phyloP scores from a whole-genome alignment of 2,797 vertebrate species.

The Trachurus trachurus region DNA sequence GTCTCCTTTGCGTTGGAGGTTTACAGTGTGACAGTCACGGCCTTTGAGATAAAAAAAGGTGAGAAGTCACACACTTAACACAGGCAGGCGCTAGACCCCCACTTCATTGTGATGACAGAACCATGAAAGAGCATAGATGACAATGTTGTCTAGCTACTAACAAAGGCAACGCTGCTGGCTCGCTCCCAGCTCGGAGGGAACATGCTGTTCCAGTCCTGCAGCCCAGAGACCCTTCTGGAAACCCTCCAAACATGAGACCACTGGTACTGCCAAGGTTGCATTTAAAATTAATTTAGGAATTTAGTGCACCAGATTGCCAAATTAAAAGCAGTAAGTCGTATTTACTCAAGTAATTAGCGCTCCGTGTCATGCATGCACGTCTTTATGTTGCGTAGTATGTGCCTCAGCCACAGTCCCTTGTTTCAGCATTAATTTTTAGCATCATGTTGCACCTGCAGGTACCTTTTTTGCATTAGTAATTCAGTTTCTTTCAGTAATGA shows the following conservation, averaged over 20 bases:
- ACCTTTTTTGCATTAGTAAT: not conserved
- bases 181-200: conserved; percentile 57
- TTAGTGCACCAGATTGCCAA: conserved; percentile 17
- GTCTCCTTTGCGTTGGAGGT: conserved; percentile 17
- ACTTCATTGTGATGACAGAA: conserved; percentile 38
- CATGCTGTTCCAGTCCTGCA: conserved; percentile 60
- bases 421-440: conserved; percentile 4
- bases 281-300: conserved; percentile 45
- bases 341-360: conserved; percentile 29
- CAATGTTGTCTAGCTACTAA: conserved; percentile 45
- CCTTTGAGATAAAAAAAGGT: conserved; percentile 47
- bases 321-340: conserved; percentile 24
- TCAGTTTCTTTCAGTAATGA: not conserved
- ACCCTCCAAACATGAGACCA: conserved; percentile 53
- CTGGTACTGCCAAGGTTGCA: conserved; percentile 45
- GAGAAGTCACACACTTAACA: conserved; percentile 62
- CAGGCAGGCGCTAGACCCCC: conserved; percentile 20
- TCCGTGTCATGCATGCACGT: conserved; percentile 2
- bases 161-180: conserved; percentile 59
- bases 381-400: not conserved
- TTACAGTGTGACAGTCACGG: conserved; percentile 40
- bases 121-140: conserved; percentile 52
- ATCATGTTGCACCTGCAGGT: not conserved
- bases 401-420: not conserved
- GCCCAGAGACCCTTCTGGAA: conserved; percentile 59